Conservation (phyloP, 2,797 vertebrate species). For the Tragelaphus oryx region DNA sequence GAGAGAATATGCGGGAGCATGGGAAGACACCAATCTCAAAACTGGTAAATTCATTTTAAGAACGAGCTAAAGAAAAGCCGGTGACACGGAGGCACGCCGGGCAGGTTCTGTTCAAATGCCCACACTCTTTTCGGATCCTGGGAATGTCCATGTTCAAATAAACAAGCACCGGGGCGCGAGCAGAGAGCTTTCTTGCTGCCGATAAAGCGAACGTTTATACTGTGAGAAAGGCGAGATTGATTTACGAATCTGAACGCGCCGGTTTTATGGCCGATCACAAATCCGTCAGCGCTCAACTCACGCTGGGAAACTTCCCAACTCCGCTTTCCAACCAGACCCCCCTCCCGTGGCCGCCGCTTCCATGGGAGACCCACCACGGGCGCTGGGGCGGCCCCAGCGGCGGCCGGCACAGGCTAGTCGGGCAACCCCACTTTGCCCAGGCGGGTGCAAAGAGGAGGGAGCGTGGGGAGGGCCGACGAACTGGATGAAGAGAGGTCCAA, state of each 20-base stretch:
- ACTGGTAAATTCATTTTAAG: constrained; percentile 22
- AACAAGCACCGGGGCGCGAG: constrained; percentile 71
- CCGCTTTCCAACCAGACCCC: constrained; percentile 50
- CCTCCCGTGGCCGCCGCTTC: neutral
- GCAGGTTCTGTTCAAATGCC: constrained; percentile 61
- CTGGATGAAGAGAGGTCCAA: neutral
- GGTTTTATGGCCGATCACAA: constrained; percentile 92
- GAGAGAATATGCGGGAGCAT: neutral
- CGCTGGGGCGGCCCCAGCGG: neutral
- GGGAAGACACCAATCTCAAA: neutral
- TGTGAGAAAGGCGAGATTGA: constrained; percentile 87
- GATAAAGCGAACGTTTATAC: constrained; percentile 85
- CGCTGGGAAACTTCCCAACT: constrained; percentile 80
- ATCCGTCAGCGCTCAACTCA: constrained; percentile 88
- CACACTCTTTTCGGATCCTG: constrained; percentile 73
- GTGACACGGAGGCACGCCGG: neutral
- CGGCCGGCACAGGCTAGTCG: neutral
- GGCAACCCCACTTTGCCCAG: neutral
- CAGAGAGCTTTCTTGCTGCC: constrained; percentile 75
- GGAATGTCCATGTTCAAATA: constrained; percentile 78
- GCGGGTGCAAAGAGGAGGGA: neutral
- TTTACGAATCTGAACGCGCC: constrained; percentile 87
- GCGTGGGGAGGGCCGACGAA: neutral
- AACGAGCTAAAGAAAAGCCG: constrained; percentile 21
- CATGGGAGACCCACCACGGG: constrained; percentile 20